phyloP scores from a whole-genome alignment of 2,888 invertebrate genomes.

The Ophion ellenae region DNA sequence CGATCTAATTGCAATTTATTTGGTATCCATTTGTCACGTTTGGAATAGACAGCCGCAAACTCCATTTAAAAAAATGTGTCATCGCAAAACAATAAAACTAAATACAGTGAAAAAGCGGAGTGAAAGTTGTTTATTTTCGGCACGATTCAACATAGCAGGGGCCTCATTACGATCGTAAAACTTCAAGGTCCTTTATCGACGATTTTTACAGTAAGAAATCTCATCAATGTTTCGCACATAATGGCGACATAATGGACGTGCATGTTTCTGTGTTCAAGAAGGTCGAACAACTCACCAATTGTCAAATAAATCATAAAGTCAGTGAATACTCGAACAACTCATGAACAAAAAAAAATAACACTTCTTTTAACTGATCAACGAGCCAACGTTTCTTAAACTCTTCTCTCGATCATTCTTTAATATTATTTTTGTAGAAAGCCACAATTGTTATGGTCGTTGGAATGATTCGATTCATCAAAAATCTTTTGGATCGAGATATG shows the following conservation, averaged over 20 bases:
- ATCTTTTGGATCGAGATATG: background rate
- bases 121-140: constrained; percentile 16
- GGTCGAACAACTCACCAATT: background rate
- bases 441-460: background rate
- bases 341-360: background rate
- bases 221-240: background rate
- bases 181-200: background rate
- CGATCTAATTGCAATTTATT: background rate
- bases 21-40: background rate
- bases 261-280: background rate
- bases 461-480: background rate
- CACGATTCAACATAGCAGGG: background rate
- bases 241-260: background rate
- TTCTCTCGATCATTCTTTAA: background rate
- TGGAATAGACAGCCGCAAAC: background rate
- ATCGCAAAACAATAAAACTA: background rate
- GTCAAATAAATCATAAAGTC: background rate
- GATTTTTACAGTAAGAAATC: background rate
- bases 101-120: constrained; percentile 12
- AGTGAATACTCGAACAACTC: background rate
- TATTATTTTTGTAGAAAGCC: background rate
- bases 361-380: background rate
- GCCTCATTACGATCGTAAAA: constrained; percentile 9
- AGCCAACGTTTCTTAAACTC: background rate
- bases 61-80: background rate